These are phyloP conservation scores for Oncopeltus fasciatus DNA, from an alignment of 1,140 invertebrate genomes.

Conservation along the genomic window DNA sequence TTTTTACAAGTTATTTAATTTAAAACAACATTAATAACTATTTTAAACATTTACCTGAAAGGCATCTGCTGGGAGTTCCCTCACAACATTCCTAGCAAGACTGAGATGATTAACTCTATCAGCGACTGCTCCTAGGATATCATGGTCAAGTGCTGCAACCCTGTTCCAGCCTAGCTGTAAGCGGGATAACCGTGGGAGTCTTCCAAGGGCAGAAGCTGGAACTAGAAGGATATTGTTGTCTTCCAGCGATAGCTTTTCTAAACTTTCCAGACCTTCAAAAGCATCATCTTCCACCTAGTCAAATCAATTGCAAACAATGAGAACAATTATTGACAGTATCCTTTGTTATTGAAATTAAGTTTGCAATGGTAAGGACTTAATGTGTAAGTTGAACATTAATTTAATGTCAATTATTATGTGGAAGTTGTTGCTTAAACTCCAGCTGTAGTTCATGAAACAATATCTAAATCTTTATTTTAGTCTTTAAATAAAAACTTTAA, in stretches of 20 bases:
- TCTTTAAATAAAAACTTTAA: too few relatives aligned
- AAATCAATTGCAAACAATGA: too few relatives aligned
- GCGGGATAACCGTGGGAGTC: conserved; percentile 52
- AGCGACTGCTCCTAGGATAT: conserved; percentile 51
- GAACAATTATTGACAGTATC: too few relatives aligned
- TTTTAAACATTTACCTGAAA: conserved; percentile 52
- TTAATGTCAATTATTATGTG: too few relatives aligned
- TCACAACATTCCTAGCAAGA: conserved; percentile 68
- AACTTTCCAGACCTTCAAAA: conserved; percentile 59
- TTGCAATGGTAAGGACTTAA: too few relatives aligned
- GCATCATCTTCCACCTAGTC: conserved; percentile 71
- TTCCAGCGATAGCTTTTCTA: conserved; percentile 64
- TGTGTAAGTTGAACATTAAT: too few relatives aligned
- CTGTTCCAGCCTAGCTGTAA: conserved; percentile 74
- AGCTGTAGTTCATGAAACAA: too few relatives aligned
- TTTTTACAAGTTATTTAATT: too few relatives aligned
- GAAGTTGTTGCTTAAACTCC: too few relatives aligned
- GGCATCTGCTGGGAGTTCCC: conserved; percentile 62
- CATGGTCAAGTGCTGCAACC: conserved; percentile 68
- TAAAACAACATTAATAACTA: too few relatives aligned
- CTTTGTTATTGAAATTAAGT: too few relatives aligned
- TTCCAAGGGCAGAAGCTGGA: conserved; percentile 59
- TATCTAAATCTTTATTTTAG: too few relatives aligned
- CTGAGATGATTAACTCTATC: conserved; percentile 45
- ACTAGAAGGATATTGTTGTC: conserved; percentile 78